Percentiles rank a stretch among this genome's conserved stretches.
These are phyloP conservation scores for Hipposideros armiger DNA, from an alignment of 2,113 vertebrate genomes.

Conservation along the genomic window DNA sequence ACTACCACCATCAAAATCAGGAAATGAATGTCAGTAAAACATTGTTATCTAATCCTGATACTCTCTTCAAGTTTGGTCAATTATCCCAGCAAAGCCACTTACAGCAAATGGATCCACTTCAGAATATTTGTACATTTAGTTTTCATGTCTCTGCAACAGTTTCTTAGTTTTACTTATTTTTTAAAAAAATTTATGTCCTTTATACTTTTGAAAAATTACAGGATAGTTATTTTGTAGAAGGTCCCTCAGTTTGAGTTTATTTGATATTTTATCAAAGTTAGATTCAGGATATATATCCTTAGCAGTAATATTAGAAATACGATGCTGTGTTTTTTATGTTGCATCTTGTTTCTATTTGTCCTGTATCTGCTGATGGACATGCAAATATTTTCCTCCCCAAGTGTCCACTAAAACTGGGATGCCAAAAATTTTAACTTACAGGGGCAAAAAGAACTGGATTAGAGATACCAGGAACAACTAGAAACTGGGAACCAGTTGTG, in stretches of 20 bases:
- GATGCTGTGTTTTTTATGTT: background rate
- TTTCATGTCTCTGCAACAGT: background rate
- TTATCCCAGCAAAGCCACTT: background rate
- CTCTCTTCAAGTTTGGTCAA: background rate
- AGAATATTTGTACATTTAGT: background rate
- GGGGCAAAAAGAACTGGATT: background rate
- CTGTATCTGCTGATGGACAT: background rate
- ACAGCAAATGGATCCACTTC: background rate
- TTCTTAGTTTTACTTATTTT: background rate
- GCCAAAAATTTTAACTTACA: background rate
- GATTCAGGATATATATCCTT: background rate
- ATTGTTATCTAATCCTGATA: background rate
- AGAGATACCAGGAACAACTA: background rate
- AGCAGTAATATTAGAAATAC: background rate
- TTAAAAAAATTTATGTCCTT: background rate
- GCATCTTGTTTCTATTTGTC: background rate
- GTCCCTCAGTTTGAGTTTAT: background rate
- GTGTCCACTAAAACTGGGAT: background rate
- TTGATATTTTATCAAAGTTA: background rate
- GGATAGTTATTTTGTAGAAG: background rate
- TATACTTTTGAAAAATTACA: background rate
- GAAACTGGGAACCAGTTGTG: background rate
- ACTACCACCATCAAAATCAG: background rate
- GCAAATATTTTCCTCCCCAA: background rate
- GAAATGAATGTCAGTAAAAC: background rate